These are phyloP conservation scores for Epistrophe eligans DNA, from an alignment of 2,888 invertebrate genomes.

Conservation along the genomic window DNA sequence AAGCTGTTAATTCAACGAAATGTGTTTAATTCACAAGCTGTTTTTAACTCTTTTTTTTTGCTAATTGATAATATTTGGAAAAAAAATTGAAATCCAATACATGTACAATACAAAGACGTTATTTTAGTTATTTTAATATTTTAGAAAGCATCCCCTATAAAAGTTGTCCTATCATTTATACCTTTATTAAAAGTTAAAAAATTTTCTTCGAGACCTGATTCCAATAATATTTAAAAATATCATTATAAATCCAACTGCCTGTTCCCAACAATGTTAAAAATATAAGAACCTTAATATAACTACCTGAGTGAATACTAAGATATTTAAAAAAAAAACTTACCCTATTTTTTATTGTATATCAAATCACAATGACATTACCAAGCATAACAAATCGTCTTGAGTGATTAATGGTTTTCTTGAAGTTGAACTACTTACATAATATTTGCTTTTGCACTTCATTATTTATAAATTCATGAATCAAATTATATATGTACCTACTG, in stretches of 20 bases:
- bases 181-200: too few relatives aligned
- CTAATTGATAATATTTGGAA: too few relatives aligned
- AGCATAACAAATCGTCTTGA: slow-evolving; percentile 67
- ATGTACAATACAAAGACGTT: too few relatives aligned
- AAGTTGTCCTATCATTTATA: too few relatives aligned
- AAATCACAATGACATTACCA: slow-evolving; percentile 41
- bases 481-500: not conserved
- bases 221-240: not conserved
- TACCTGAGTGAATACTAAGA: slow-evolving; percentile 1
- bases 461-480: slow-evolving; percentile 56
- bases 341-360: slow-evolving; percentile 33
- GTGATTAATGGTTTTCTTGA: slow-evolving; percentile 57
- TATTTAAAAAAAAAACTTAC: not conserved
- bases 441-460: slow-evolving; percentile 45
- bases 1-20: too few relatives aligned
- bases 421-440: slow-evolving; percentile 26
- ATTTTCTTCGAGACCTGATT: too few relatives aligned
- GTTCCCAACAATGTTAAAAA: not conserved
- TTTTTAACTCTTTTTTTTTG: too few relatives aligned
- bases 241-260: not conserved
- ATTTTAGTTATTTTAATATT: too few relatives aligned
- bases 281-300: not conserved
- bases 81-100: too few relatives aligned
- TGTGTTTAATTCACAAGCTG: too few relatives aligned
- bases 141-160: too few relatives aligned